Evolutionary conservation across 2,797 vertebrate genomes (phyloP).

Genomic region (Pseudomugil tenellus): DNA sequence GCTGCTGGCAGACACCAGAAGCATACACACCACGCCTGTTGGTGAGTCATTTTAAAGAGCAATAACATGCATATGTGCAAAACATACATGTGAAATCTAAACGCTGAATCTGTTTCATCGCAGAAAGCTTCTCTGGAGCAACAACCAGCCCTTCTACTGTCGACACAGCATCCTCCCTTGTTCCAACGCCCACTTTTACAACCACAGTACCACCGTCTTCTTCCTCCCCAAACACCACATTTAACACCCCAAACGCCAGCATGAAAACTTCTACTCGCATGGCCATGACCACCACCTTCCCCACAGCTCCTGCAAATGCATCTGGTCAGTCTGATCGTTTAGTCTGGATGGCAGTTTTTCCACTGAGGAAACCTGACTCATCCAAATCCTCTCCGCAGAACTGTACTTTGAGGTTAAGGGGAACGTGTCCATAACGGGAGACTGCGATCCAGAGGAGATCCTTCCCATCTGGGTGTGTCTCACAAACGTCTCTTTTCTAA

Average conservation of each 20-base stretch:
- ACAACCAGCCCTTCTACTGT: slow-evolving; percentile 25
- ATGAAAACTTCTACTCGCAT: neutral
- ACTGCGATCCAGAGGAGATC: slow-evolving; percentile 36
- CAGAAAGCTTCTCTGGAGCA: slow-evolving; percentile 49
- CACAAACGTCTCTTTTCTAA: neutral
- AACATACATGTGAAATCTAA: neutral
- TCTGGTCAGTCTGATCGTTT: slow-evolving; percentile 45
- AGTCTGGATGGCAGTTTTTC: neutral
- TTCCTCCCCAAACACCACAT: neutral
- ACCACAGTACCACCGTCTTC: neutral
- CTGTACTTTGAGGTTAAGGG: slow-evolving; percentile 77
- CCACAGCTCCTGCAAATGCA: slow-evolving; percentile 26
- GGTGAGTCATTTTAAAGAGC: slow-evolving; percentile 52
- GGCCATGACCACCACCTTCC: neutral
- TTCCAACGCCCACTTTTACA: slow-evolving; percentile 10
- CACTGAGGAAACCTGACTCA: neutral
- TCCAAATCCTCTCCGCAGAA: slow-evolving; percentile 60
- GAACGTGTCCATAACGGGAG: slow-evolving; percentile 71
- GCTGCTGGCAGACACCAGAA: slow-evolving; percentile 20
- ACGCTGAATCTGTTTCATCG: neutral
- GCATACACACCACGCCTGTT: slow-evolving; percentile 66
- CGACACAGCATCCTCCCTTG: neutral
- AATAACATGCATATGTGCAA: neutral
- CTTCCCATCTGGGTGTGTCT: slow-evolving; percentile 74
- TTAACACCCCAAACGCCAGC: slow-evolving; percentile 1